Evolutionary conservation across 1,140 invertebrate genomes (phyloP).

Genomic region (Colletes latitarsis): DNA sequence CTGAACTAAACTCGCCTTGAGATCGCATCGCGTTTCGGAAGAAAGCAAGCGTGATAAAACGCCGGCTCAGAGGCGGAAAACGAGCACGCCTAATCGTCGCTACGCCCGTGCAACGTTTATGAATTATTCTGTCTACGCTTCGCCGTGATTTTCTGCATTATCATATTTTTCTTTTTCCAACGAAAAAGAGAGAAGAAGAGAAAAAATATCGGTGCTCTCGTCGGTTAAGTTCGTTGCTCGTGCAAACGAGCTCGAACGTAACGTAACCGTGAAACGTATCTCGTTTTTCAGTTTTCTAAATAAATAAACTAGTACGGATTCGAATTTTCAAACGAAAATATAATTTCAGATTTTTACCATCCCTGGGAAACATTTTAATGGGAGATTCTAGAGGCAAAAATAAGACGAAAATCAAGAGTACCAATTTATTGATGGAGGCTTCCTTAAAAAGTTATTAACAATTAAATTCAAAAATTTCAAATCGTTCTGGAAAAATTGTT

Average conservation of each 20-base stretch:
- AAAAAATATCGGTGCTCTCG: neutral
- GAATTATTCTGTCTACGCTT: constrained; percentile 4
- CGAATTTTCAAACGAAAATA: too few relatives aligned
- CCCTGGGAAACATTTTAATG: too few relatives aligned
- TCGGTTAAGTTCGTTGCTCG: neutral
- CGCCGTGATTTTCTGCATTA: constrained; percentile 7
- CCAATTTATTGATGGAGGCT: too few relatives aligned
- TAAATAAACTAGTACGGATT: too few relatives aligned
- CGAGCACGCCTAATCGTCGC: constrained; percentile 30
- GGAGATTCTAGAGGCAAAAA: too few relatives aligned
- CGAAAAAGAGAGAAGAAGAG: neutral
- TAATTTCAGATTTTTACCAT: too few relatives aligned
- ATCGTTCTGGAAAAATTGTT: too few relatives aligned
- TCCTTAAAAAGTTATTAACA: too few relatives aligned
- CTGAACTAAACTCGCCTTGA: constrained; percentile 59
- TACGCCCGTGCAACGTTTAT: neutral
- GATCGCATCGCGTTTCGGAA: constrained; percentile 37
- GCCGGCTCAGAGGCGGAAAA: constrained; percentile 43
- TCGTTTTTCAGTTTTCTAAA: too few relatives aligned
- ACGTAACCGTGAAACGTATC: neutral
- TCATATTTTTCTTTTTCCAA: neutral
- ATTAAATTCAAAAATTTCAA: too few relatives aligned
- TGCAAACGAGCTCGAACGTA: neutral
- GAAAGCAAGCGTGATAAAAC: constrained; percentile 60
- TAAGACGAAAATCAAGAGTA: too few relatives aligned